A percentile compares a stretch with the other conserved stretches of the same genome.
These are phyloP conservation scores for Notoglanidium macrostoma DNA, from an alignment of 2,797 vertebrate species.

Conservation along the genomic window DNA sequence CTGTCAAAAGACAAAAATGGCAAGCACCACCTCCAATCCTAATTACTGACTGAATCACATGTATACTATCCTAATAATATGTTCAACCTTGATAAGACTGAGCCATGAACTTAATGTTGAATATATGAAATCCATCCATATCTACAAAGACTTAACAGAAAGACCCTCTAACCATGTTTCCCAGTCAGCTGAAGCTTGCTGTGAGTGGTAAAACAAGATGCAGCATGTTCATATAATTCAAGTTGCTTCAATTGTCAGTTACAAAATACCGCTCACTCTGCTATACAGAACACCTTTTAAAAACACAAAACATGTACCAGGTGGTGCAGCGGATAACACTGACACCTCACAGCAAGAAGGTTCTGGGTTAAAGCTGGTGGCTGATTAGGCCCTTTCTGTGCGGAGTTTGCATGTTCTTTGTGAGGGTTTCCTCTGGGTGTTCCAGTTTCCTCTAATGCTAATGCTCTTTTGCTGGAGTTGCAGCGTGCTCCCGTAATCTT, in stretches of 20 bases:
- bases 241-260: conserved; percentile 23
- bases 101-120: conserved; percentile 5
- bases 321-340: no score
- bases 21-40: conserved; percentile 7
- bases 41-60: conserved; percentile 24
- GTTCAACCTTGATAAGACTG: conserved; percentile 32
- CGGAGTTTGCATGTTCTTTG: no score
- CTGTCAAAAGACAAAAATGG: not conserved
- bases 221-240: conserved; percentile 46
- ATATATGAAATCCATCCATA: conserved; percentile 9
- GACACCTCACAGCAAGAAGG: no score
- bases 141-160: not conserved
- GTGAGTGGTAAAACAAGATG: conserved; percentile 20
- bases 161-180: conserved; percentile 24
- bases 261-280: conserved; percentile 26
- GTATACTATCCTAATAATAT: conserved; percentile 9
- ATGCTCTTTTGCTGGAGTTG: no score
- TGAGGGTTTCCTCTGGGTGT: no score
- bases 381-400: no score
- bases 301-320: conserved; percentile 17
- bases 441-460: no score
- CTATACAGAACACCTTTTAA: conserved; percentile 16
- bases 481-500: no score
- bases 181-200: conserved; percentile 13
- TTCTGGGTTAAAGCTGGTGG: no score